These are phyloP conservation scores for Nymphalis c-album DNA, from an alignment of 2,888 invertebrate species.

Conservation along the genomic window DNA sequence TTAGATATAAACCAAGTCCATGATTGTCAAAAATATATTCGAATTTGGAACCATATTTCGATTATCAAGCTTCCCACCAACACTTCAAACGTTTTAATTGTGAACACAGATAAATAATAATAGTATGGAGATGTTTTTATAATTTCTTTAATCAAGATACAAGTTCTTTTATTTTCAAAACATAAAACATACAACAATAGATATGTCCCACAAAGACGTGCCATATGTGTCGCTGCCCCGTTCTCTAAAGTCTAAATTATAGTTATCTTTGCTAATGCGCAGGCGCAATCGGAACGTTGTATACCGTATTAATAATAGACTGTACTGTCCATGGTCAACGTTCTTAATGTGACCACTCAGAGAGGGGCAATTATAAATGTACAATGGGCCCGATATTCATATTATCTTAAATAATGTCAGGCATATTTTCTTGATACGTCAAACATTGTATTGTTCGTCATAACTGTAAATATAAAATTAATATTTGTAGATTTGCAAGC, in stretches of 20 bases:
- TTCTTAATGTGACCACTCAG: conserved; percentile 41
- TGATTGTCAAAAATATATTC: too few relatives aligned
- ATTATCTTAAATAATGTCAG: too few relatives aligned
- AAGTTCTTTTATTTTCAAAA: neutral
- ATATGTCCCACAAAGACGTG: conserved; percentile 3
- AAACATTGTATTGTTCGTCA: too few relatives aligned
- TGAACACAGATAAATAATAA: neutral
- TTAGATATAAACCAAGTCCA: too few relatives aligned
- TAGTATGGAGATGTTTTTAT: neutral
- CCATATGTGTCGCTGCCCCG: conserved; percentile 7
- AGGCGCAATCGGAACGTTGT: conserved; percentile 27
- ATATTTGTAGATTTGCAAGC: too few relatives aligned
- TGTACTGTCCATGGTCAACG: conserved; percentile 36
- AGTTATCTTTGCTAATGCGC: conserved; percentile 23
- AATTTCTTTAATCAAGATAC: neutral
- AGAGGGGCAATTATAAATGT: conserved; percentile 41
- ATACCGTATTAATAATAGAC: conserved; percentile 42
- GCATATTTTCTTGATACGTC: too few relatives aligned
- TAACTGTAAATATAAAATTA: too few relatives aligned
- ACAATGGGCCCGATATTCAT: conserved; percentile 23
- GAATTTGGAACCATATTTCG: too few relatives aligned
- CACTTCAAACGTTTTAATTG: too few relatives aligned
- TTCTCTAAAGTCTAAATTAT: conserved; percentile 23
- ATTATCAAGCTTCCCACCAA: too few relatives aligned
- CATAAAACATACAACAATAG: conserved; percentile 14